Base-by-base conservation (phyloP, 2,888 invertebrate species). In the Rhingia campestris region DNA sequence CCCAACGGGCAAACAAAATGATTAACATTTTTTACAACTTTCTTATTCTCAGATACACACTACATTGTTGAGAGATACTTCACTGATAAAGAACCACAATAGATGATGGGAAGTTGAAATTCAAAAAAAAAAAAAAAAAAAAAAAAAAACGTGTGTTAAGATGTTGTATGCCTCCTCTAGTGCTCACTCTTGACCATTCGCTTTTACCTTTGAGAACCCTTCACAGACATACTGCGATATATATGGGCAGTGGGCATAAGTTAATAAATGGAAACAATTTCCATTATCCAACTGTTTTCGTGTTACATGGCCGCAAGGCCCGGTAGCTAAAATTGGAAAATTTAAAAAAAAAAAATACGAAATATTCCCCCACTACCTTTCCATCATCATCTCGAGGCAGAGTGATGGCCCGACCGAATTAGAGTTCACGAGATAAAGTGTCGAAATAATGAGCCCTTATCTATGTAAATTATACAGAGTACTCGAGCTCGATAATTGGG, bases 371-470 rank as follows among this genome's bases (percentile, higher is more conserved):
- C 49, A 49, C 30, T 30, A 7, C 32, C 6, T 6, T 41, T 6
- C 47, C 39, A 33, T 47, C 12, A 12, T 30, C 61, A 67, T 22
- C 22, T 2, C 22, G 22, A 49, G 54, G 10, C 12, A 4, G 51
- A 63, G 12, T 47, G 61, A 54, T 30, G 51, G 59, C 9, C 59
- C 49, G 39, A 14, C 49, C 51, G 22, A 51, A 35, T 43, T 39
- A 64, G 58, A 41, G 39, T 53, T 79, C 81, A 76, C 75, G 58
- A 66, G 49, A 49, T 77, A 82, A 82, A 77, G 81, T 82, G 84
- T 84, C 64, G 84, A 75, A 80, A 84, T 84, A 84, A 84, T 84
- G 80, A 84, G 84, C 75, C 84, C 84, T 84, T 84, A 84, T 84
- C 84, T 84, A 84, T 84, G 74, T 64, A 84, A 80, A 84, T 84